These are phyloP conservation scores for Tragelaphus scriptus DNA, from an alignment of 2,113 vertebrate genomes.

Conservation along the genomic window DNA sequence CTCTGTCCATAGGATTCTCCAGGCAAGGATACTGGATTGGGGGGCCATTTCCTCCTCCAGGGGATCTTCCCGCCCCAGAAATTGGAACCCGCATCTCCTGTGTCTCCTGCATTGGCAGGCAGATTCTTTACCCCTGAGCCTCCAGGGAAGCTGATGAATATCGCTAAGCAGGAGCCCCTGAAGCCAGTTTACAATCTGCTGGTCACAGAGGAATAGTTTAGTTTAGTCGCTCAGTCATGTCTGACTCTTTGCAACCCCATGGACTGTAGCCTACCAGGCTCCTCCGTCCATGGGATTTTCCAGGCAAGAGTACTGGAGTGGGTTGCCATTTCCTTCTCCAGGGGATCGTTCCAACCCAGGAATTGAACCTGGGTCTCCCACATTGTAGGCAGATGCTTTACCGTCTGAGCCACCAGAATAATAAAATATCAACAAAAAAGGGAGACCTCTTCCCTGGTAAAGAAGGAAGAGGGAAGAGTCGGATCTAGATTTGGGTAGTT, in stretches of 20 bases:
- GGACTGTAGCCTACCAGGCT: no score
- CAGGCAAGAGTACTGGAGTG: no score
- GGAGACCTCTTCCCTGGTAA: background rate
- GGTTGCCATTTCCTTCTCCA: no score
- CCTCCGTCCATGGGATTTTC: no score
- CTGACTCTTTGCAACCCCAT: no score
- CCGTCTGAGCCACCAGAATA: no score
- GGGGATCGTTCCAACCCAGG: no score
- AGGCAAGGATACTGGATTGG: background rate
- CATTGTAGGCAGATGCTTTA: no score
- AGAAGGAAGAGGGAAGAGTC: background rate
- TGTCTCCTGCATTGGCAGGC: background rate
- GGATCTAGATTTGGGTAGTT: background rate
- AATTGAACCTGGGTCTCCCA: no score
- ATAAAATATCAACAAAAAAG: background rate
- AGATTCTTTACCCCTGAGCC: background rate
- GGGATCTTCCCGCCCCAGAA: background rate
- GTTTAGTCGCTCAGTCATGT: rapidly evolving
- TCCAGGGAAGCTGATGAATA: background rate
- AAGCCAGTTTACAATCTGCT: background rate
- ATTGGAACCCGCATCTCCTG: background rate
- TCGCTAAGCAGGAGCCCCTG: background rate
- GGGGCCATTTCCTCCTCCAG: background rate
- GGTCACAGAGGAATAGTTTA: background rate
- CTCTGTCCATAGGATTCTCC: background rate